These are phyloP conservation scores for Aspiorhynchus laticeps DNA, from an alignment of 2,113 vertebrate genomes.

Conservation along the genomic window DNA sequence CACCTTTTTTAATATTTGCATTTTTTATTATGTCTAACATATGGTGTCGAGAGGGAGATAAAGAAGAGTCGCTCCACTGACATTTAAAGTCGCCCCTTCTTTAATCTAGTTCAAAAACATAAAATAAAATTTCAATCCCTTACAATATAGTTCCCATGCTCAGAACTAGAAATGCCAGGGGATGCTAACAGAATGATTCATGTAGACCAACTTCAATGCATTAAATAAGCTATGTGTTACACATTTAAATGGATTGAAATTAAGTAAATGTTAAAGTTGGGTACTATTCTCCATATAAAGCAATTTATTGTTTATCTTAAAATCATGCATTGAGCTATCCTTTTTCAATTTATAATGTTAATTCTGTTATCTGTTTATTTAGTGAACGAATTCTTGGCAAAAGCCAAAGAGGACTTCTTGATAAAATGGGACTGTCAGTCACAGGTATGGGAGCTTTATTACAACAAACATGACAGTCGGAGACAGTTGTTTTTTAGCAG, in stretches of 20 bases:
- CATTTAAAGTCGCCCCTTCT: background rate
- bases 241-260: background rate
- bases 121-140: background rate
- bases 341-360: background rate
- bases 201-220: background rate
- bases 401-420: constrained; percentile 99
- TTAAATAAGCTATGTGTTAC: background rate
- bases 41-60: background rate
- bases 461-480: background rate
- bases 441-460: constrained; percentile 78
- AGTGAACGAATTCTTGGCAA: constrained; percentile 99
- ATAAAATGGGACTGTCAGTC: constrained; percentile 98
- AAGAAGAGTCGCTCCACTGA: background rate
- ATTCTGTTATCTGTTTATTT: constrained; percentile 61
- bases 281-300: background rate
- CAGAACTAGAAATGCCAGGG: background rate
- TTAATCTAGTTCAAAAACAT: background rate
- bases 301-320: background rate
- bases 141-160: background rate
- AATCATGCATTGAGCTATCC: background rate
- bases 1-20: background rate
- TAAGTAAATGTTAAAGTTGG: background rate
- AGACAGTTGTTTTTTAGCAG: background rate
- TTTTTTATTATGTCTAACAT: background rate
- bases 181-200: background rate